Conservation (phyloP, 2,888 invertebrate species). For the Brenthis hecate region DNA sequence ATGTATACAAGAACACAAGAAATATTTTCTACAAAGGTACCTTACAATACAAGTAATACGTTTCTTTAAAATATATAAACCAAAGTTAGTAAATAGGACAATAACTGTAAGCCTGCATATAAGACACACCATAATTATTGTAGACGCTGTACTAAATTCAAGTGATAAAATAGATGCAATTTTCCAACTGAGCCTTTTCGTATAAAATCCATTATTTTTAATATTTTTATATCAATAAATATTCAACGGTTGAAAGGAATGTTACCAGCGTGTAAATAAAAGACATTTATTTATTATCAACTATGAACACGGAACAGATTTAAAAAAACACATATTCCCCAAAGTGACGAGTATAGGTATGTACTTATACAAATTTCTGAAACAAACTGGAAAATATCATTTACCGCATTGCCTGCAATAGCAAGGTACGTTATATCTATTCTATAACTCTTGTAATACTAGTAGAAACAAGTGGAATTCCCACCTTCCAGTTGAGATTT, state of each 20-base stretch:
- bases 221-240: constrained; percentile 27
- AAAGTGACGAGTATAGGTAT: not conserved
- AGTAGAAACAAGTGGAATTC: not conserved
- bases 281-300: constrained; percentile 23
- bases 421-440: not conserved
- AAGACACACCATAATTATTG: no score
- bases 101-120: not conserved
- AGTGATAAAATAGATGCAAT: no score
- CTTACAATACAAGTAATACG: no score
- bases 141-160: no score
- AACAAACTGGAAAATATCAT: not conserved
- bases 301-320: constrained; percentile 28
- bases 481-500: not conserved
- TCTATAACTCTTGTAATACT: not conserved
- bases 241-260: constrained; percentile 20
- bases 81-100: constrained; percentile 7
- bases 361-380: not conserved
- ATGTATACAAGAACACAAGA: constrained; percentile 24
- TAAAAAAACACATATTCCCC: constrained; percentile 15
- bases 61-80: not conserved
- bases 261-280: constrained; percentile 26
- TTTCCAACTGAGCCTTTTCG: not conserved
- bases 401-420: not conserved
- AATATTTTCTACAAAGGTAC: no score
- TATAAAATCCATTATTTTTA: constrained; percentile 23